Base-by-base conservation (phyloP, 2,797 vertebrate species). In the Philypnodon macrostomus region DNA sequence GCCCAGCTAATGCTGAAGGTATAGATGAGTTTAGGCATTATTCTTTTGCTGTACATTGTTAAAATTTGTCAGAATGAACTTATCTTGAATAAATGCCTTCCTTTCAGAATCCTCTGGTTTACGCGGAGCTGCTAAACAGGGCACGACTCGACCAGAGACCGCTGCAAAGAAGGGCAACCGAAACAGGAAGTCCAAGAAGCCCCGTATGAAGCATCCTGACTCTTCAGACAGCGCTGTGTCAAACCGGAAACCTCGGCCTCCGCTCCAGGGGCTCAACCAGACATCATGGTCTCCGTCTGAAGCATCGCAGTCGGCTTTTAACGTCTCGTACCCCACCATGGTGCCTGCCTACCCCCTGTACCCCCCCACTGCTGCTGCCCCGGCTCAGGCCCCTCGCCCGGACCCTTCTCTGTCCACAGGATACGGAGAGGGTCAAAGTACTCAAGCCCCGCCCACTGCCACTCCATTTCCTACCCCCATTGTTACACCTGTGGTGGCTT, bases 281-380 rank as follows among this genome's bases (percentile, higher is more conserved):
- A 94, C 93, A 0, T 93, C 93, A 1, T 97, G 95, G 94, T 94
- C 94, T 0, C 92, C 91, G 0, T 96, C 94, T 0, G 92, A 94
- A 52, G 84, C 91, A 0, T 94, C 94, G 1, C 92, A 91, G 72
- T 92, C 92, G 0, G 92, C 93, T 47, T 93, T 91, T 44, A 91
- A 90, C 0, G 38, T 91, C 36, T 89, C 95, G 15, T 94, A 93
- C 75, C 90, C 93, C 0, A 16, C 90, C 1, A 71, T 93, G 13
- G 78, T 93, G 79, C 91, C 95, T 35, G 83, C 91, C 0, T 96
- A 93, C 69, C 85, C 91, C 0, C 82, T 97, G 46, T 96, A 92
- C 64, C 89, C 93, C 11, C 67, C 88, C 6, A 70, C 74, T 11
- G 34, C 85, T 4, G 46, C 84, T 5, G 67, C 78, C 1, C 80